These are phyloP conservation scores for Eublepharis macularius DNA, from an alignment of 2,113 vertebrate species.

Conservation along the genomic window DNA sequence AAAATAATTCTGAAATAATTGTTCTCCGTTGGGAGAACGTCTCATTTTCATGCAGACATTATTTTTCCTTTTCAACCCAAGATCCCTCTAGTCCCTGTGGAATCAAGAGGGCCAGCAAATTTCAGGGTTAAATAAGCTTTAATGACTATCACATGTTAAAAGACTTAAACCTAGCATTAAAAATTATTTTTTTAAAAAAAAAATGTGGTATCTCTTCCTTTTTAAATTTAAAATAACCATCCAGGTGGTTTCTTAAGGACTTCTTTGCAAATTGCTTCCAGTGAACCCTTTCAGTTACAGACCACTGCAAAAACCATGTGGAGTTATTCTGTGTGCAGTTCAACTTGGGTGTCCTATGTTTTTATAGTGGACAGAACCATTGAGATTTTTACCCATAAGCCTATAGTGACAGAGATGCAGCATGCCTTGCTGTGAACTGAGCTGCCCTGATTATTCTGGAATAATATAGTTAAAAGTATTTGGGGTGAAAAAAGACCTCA, in stretches of 20 bases:
- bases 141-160: slow-evolving; percentile 85
- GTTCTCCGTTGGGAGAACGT: slow-evolving; percentile 57
- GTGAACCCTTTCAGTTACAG: slow-evolving; percentile 80
- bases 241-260: slow-evolving; percentile 84
- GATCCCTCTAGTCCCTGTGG: slow-evolving; percentile 66
- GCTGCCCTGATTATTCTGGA: slow-evolving; percentile 10
- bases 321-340: slow-evolving; percentile 72
- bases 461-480: slow-evolving; percentile 13
- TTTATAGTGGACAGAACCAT: slow-evolving; percentile 64
- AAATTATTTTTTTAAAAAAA: slow-evolving; percentile 73
- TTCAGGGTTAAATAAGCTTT: slow-evolving; percentile 84
- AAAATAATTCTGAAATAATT: slow-evolving; percentile 67
- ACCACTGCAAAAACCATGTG: slow-evolving; percentile 78
- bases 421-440: neutral
- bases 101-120: slow-evolving; percentile 77
- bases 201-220: slow-evolving; percentile 80
- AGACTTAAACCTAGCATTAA: slow-evolving; percentile 79
- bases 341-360: slow-evolving; percentile 80
- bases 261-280: slow-evolving; percentile 84
- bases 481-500: neutral
- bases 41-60: slow-evolving; percentile 72
- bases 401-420: neutral
- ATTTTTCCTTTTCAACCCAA: slow-evolving; percentile 77
- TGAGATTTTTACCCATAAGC: slow-evolving; percentile 30
- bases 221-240: slow-evolving; percentile 82